Evolutionary conservation across 2,797 vertebrate species (phyloP), one percentile per base, ranked within the genome.

Genomic region (Eulemur rubriventer): DNA sequence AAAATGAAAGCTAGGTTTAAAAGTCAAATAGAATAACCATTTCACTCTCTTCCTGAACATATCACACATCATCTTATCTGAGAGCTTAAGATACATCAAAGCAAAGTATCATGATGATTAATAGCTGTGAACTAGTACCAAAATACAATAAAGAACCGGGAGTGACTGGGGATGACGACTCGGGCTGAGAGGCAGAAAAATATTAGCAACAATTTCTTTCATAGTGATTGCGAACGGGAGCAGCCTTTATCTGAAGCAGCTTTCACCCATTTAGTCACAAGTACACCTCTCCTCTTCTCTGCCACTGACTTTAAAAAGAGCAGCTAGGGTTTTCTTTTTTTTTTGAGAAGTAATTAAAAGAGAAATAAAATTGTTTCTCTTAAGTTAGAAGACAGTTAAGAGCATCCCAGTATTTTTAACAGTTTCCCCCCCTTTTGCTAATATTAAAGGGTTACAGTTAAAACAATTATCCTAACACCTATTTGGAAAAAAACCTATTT

Each of bases 1-100:
- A 75, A 22, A 91, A 85, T 43, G 52, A 94, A 92, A 73, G 20
- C 33, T 78, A 79, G 63, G n/a, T 83, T 94, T 87, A 18, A 79
- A 35, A 80, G 35, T 69, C 33, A 79, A 73, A 80, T 28, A 72
- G 43, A 89, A 59, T 48, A 91, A 95, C 26, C 24, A 80, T 33
- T 88, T 81, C 69, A 55, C 2, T 50, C 76, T 82, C 35, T 61
- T 90, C 7, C 41, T 93, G 79, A 61, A 89, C 63, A 61, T 55
- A 93, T 30, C 43, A 46, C 43, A n/a, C 2, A 79, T 7, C 35
- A 87, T 79, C 55, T 89, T 73, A 84, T 48, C 22, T 82, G 73
- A 87, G 43, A 92, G 46, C 10, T 89, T 63, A 85, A 81, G 43
- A 55, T 7, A 82, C 1, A 78, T 38, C 48, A 81, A 94, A 81